Base-by-base conservation (phyloP, 1,140 invertebrate species). In the Drosophila ohnishii region DNA sequence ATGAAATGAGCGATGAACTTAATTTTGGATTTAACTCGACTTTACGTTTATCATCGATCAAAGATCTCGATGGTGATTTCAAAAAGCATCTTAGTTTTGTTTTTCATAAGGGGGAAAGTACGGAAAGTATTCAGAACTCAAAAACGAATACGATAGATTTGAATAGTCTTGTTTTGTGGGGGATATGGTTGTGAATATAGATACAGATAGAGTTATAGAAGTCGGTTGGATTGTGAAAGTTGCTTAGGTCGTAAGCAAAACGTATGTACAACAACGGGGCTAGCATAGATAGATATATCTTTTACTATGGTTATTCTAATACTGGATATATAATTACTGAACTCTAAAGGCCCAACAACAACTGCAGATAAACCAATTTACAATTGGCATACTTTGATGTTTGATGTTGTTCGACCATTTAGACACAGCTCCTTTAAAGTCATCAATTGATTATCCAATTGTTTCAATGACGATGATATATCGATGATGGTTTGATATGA, bases 71-170 rank as follows among this genome's bases (percentile, higher is more conserved):
- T 88, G 85, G 77, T 71, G 79, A 78, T 88, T 82, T 82, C 71
- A 87, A 90, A 91, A 91, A 91, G 90, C 90, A 91, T 91, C 90
- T 91, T 87, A 90, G 90, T 91, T 89, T 90, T 84, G 61, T 82
- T 87, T 86, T 42, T 51, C 39, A 65, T 39, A 64, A 63, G 37
- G 16, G 45, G 44, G 34, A 73, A 81, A 85, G 67, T 76, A 62
- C 69, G 39, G 45, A 70, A 79, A 82, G 57, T 67, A 47, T 82
- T 76, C 66, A 51, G n/a, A 85, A 64, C 77, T 66, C 40, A 73
- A 70, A 74, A 74, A 63, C 28, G 47, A 40, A 73, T 67, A 77
- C 53, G 77, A 84, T 71, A 84, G 62, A 57, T 71, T 71, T 50
- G 65, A 70, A 35, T 58, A 71, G 69, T 71, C 65, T 71, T 71